Conservation (phyloP, 2,888 invertebrate species). For the Keiferia lycopersicella region DNA sequence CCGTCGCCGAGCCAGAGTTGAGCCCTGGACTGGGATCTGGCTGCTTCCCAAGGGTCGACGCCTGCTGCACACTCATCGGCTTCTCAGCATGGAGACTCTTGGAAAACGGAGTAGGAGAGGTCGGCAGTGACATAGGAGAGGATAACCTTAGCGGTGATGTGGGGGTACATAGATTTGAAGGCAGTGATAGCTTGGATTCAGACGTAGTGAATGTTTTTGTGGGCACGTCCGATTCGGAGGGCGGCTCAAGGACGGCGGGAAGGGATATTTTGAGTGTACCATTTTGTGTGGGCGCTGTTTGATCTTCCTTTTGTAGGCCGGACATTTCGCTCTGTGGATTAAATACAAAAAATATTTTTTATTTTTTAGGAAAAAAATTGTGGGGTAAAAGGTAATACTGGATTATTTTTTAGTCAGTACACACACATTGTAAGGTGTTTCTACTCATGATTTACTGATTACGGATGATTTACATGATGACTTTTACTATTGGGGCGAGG, state of each 20-base stretch:
- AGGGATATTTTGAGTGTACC: constrained; percentile 60
- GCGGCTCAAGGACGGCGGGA: constrained; percentile 69
- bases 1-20: constrained; percentile 68
- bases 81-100: constrained; percentile 52
- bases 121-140: constrained; percentile 66
- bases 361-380: too few species aligned
- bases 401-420: too few species aligned
- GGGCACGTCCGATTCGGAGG: constrained; percentile 45
- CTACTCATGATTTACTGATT: too few species aligned
- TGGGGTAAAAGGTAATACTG: too few species aligned
- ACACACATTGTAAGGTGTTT: too few species aligned
- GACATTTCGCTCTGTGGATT: constrained; percentile 64
- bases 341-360: constrained; percentile 30
- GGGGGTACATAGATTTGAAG: constrained; percentile 67
- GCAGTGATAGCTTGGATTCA: constrained; percentile 67
- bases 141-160: constrained; percentile 65
- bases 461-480: too few species aligned
- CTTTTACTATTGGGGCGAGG: too few species aligned
- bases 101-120: constrained; percentile 61
- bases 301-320: constrained; percentile 51
- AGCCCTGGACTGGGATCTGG: constrained; percentile 44
- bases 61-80: constrained; percentile 46
- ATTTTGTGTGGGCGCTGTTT: constrained; percentile 44
- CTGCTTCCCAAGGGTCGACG: constrained; percentile 37
- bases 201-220: constrained; percentile 56